Percentiles rank a stretch among this genome's conserved stretches.
Conservation (phyloP, 2,797 vertebrate species). For the Pangasius djambal region DNA sequence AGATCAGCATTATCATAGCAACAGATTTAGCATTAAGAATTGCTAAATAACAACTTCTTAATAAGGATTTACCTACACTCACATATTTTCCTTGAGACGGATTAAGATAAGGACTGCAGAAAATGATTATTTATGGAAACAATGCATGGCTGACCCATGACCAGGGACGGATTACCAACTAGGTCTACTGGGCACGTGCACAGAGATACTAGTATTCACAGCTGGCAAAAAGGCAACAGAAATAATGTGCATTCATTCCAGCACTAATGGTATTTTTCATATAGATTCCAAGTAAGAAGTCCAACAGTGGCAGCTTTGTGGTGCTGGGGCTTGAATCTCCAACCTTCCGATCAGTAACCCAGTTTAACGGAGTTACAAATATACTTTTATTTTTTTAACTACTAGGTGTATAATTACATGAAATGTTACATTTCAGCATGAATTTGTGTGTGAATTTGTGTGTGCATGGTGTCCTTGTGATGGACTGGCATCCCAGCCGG, state of each 20-base stretch:
- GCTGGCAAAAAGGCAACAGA: not conserved
- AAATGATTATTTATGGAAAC: not conserved
- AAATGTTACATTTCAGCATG: not conserved
- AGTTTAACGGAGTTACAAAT: not conserved
- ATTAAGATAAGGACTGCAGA: conserved; percentile 10
- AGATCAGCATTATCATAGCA: not conserved
- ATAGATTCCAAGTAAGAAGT: not conserved
- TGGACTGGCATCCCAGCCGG: not conserved
- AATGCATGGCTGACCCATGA: conserved; percentile 12
- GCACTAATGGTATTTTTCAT: not conserved
- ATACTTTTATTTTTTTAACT: not conserved
- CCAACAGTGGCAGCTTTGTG: not conserved
- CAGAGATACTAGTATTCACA: not conserved
- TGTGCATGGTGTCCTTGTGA: not conserved
- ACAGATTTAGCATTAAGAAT: not conserved
- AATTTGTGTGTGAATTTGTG: not conserved
- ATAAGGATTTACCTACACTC: conserved; percentile 1
- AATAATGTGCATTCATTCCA: not conserved
- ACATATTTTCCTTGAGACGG: conserved; percentile 6
- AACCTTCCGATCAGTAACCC: not conserved
- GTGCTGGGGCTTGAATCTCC: not conserved
- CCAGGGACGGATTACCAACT: not conserved
- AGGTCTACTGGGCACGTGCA: not conserved
- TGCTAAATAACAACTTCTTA: not conserved
- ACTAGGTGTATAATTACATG: not conserved